A percentile compares a stretch with the other conserved stretches of the same genome.
Evolutionary conservation across 2,888 invertebrate species (phyloP).

Genomic region (Aphodius granarius): DNA sequence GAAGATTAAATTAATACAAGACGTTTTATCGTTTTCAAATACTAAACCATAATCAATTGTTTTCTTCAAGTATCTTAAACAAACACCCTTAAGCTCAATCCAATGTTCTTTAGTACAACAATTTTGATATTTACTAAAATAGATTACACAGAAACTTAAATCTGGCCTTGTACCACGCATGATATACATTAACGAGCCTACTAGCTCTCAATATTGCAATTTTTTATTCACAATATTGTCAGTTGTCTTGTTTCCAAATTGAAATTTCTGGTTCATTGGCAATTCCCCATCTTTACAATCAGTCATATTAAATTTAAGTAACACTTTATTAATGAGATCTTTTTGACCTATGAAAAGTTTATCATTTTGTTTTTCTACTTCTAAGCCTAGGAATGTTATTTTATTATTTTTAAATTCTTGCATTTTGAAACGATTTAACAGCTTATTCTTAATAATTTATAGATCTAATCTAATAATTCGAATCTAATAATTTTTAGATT

Average conservation of each 20-base stretch:
- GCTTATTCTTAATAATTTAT: too few species aligned
- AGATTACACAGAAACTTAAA: conserved; percentile 21
- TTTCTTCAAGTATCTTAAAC: conserved; percentile 18
- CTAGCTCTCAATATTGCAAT: conserved; percentile 25
- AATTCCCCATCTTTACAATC: conserved; percentile 19
- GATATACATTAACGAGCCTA: conserved; percentile 31
- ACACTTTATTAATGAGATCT: not conserved
- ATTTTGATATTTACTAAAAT: conserved; percentile 29
- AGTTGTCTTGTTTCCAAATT: not conserved
- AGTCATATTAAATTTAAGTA: conserved; percentile 22
- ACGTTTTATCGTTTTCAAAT: conserved; percentile 22
- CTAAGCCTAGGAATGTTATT: too few species aligned
- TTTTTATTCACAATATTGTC: conserved; percentile 10
- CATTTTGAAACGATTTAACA: too few species aligned
- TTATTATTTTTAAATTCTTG: too few species aligned
- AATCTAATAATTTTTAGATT: too few species aligned
- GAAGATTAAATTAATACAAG: conserved; percentile 17
- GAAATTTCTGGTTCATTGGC: conserved; percentile 15
- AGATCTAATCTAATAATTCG: too few species aligned
- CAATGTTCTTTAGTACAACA: conserved; percentile 20
- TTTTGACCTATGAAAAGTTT: not conserved
- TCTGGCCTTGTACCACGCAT: conserved; percentile 27
- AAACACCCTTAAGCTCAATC: conserved; percentile 16
- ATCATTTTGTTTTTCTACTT: too few species aligned
- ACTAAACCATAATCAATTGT: conserved; percentile 29